A percentile compares a stretch with the other conserved stretches of the same genome.
Conservation (phyloP, 2,113 vertebrate genomes). For the Ovibos moschatus region DNA sequence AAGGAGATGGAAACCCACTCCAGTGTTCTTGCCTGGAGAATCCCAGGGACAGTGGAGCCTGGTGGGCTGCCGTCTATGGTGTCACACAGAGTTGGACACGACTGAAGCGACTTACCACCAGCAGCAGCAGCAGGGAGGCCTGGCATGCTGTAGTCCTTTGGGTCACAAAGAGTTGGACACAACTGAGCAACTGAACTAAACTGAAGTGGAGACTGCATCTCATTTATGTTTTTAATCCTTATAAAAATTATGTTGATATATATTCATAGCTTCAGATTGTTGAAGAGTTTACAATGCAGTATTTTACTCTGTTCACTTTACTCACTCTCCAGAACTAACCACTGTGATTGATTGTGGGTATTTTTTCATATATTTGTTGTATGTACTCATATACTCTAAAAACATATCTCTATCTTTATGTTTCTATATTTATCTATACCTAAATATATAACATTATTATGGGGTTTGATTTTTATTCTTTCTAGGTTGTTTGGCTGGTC, state of each 20-base stretch:
- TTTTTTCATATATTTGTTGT: background rate
- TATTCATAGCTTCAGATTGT: background rate
- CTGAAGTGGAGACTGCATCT: background rate
- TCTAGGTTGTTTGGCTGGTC: background rate
- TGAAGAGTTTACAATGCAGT: background rate
- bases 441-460: background rate
- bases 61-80: no score
- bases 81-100: no score
- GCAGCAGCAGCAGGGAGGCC: background rate
- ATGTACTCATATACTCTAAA: background rate
- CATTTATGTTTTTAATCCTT: background rate
- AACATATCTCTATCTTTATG: background rate
- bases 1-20: no score
- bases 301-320: background rate
- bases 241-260: background rate
- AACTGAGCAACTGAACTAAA: background rate
- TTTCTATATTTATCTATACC: background rate
- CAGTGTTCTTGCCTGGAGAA: no score
- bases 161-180: background rate
- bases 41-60: no score
- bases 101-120: no score
- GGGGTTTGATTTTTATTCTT: background rate
- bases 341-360: background rate
- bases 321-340: background rate
- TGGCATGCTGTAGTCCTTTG: background rate